Evolutionary conservation across 2,797 vertebrate genomes (phyloP).

Genomic region (Danio kyathit): DNA sequence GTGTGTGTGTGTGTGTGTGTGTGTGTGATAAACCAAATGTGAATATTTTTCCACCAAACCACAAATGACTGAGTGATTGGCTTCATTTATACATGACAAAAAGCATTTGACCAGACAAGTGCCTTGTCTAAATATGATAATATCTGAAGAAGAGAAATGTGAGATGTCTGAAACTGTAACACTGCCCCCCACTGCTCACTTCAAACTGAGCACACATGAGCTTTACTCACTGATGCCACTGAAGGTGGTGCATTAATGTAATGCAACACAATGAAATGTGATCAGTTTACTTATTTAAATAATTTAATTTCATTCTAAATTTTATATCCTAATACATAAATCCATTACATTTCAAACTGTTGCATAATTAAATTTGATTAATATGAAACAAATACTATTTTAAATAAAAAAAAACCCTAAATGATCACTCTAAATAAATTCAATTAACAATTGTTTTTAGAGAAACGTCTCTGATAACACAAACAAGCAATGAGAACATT

Average conservation of each 20-base stretch:
- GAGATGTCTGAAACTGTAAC: constrained; percentile 41
- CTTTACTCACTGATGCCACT: constrained; percentile 30
- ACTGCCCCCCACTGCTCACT: constrained; percentile 54
- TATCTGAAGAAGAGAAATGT: neutral
- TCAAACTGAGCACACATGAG: constrained; percentile 3
- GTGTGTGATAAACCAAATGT: too few species aligned
- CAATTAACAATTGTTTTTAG: neutral
- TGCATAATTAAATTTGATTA: too few species aligned
- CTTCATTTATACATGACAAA: neutral
- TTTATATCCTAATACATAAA: neutral
- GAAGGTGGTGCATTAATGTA: neutral
- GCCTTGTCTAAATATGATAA: neutral
- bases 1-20: too few species aligned
- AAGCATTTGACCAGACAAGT: neutral
- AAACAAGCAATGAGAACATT: neutral
- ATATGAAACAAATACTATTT: too few species aligned
- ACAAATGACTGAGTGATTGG: neutral
- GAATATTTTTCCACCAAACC: too few species aligned
- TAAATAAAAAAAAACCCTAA: neutral
- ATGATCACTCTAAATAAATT: neutral
- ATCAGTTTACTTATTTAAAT: neutral
- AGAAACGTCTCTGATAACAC: neutral
- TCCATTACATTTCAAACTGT: constrained; percentile 2
- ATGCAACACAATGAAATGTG: neutral
- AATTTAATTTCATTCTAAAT: neutral